Conservation (phyloP, 1,140 invertebrate genomes). For the Cylas formicarius region DNA sequence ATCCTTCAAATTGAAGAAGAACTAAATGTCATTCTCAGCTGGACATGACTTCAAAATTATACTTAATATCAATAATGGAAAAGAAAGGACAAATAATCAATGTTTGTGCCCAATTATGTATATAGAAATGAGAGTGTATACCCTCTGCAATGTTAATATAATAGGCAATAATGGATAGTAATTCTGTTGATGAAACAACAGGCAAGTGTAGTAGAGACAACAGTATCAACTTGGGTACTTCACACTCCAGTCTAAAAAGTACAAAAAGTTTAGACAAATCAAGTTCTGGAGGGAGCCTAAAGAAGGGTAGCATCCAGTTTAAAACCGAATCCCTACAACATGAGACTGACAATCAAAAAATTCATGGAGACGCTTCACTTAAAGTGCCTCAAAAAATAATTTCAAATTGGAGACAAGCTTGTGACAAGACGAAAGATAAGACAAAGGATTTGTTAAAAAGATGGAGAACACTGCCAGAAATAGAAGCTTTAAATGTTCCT, state of each 20-base stretch:
- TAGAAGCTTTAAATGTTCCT: slow-evolving; percentile 34
- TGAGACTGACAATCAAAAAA: slow-evolving; percentile 31
- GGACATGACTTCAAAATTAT: too few species aligned
- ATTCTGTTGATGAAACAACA: slow-evolving; percentile 21
- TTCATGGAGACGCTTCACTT: slow-evolving; percentile 40
- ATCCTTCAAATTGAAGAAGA: too few species aligned
- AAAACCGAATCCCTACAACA: slow-evolving; percentile 36
- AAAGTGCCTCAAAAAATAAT: slow-evolving; percentile 61
- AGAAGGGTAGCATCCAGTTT: slow-evolving; percentile 38
- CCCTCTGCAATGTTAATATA: too few species aligned
- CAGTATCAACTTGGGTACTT: slow-evolving; percentile 34
- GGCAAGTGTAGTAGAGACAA: slow-evolving; percentile 34
- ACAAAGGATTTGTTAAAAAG: slow-evolving; percentile 60
- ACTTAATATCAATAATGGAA: too few species aligned
- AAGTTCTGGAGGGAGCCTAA: slow-evolving; percentile 34
- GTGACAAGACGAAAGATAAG: slow-evolving; percentile 60
- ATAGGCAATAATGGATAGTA: slow-evolving; percentile 25
- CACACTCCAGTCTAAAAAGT: slow-evolving; percentile 36
- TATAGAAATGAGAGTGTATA: too few species aligned
- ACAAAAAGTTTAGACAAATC: slow-evolving; percentile 37
- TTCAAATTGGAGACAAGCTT: slow-evolving; percentile 60
- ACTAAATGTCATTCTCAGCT: too few species aligned
- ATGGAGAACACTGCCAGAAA: slow-evolving; percentile 58
- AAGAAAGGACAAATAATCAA: too few species aligned
- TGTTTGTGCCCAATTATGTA: too few species aligned